Percentiles rank a stretch among this genome's conserved stretches.
These are phyloP conservation scores for Megathymus violae DNA, from an alignment of 1,140 invertebrate genomes.

Conservation along the genomic window DNA sequence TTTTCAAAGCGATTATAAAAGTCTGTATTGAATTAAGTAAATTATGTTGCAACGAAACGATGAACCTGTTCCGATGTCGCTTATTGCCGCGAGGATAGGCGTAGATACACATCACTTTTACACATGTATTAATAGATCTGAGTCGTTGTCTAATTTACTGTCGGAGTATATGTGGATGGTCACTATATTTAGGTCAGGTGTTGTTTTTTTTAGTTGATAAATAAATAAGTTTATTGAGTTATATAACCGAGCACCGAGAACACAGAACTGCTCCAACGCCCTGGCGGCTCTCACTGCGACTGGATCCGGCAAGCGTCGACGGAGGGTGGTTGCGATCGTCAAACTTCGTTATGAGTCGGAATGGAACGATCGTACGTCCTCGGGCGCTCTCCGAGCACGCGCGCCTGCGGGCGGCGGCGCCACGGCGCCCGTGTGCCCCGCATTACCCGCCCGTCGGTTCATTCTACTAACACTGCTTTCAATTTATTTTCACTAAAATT, in stretches of 20 bases:
- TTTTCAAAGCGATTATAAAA: constrained; percentile 14
- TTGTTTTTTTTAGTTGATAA: constrained; percentile 70
- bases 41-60: constrained; percentile 62
- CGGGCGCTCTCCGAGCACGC: constrained; percentile 73
- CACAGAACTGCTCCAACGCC: constrained; percentile 73
- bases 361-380: constrained; percentile 74
- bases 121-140: constrained; percentile 49
- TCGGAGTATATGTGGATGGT: constrained; percentile 33
- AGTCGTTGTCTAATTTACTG: constrained; percentile 36
- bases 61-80: constrained; percentile 71
- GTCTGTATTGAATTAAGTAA: constrained; percentile 32
- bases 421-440: constrained; percentile 66
- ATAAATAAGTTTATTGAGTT: constrained; percentile 82
- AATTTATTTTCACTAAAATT: constrained; percentile 61
- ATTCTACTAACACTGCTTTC: constrained; percentile 63
- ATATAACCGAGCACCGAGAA: constrained; percentile 76
- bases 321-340: constrained; percentile 72
- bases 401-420: constrained; percentile 75
- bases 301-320: constrained; percentile 74
- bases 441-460: constrained; percentile 64
- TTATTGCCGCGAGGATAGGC: constrained; percentile 68
- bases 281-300: constrained; percentile 77
- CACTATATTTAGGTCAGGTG: constrained; percentile 37
- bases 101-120: constrained; percentile 74
- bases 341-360: constrained; percentile 77